Conservation (phyloP, 2,888 invertebrate genomes). For the Desoria tigrina region DNA sequence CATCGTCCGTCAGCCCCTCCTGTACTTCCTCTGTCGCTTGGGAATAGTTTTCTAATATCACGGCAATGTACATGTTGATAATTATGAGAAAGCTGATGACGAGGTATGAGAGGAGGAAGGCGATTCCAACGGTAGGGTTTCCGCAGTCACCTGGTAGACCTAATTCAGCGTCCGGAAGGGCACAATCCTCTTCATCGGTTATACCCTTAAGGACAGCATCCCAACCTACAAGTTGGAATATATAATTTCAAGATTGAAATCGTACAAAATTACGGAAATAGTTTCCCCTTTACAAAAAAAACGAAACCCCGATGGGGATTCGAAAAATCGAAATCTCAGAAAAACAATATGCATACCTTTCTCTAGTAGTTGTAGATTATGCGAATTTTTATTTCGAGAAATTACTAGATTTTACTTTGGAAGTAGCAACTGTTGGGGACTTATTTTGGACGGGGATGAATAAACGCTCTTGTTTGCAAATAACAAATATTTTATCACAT, state of each 20-base stretch:
- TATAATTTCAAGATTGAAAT: not conserved
- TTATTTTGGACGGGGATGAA: too few relatives aligned
- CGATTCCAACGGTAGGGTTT: slow-evolving; percentile 88
- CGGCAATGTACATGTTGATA: slow-evolving; percentile 99
- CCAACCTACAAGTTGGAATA: too few relatives aligned
- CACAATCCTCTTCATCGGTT: slow-evolving; percentile 91
- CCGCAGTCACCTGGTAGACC: slow-evolving; percentile 82
- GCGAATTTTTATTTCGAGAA: too few relatives aligned
- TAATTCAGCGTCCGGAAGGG: slow-evolving; percentile 82
- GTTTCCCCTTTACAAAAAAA: not conserved
- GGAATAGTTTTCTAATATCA: slow-evolving; percentile 98
- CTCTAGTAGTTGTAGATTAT: too few relatives aligned
- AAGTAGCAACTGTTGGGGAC: too few relatives aligned
- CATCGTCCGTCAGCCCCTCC: slow-evolving; percentile 95
- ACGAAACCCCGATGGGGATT: not conserved
- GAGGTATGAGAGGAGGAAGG: slow-evolving; percentile 91
- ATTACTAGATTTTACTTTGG: too few relatives aligned
- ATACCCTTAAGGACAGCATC: slow-evolving; percentile 92
- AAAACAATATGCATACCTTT: too few relatives aligned
- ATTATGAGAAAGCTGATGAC: slow-evolving; percentile 98
- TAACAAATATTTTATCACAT: too few relatives aligned
- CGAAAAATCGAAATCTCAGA: too few relatives aligned
- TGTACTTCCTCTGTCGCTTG: slow-evolving; percentile 98
- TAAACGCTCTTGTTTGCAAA: too few relatives aligned
- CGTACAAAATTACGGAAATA: not conserved